These are phyloP conservation scores for Todiramphus saurophagus DNA, from an alignment of 2,113 vertebrate species.

Conservation along the genomic window DNA sequence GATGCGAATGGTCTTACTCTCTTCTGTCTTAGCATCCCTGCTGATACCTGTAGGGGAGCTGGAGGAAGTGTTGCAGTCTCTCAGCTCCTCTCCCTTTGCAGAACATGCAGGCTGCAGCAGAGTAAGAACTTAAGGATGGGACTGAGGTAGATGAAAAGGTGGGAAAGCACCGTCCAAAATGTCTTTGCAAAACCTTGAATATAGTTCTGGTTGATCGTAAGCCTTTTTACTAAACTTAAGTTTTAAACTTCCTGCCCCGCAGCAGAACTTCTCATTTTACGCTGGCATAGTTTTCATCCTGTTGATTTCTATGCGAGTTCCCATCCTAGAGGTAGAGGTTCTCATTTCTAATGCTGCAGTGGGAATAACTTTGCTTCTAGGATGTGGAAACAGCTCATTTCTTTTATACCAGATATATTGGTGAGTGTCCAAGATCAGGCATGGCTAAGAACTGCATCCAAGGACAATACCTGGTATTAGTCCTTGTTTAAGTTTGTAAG, in stretches of 20 bases:
- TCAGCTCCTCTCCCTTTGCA: conserved; percentile 29
- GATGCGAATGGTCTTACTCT: neutral
- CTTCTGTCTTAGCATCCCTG: neutral
- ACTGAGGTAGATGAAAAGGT: neutral
- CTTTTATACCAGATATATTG: neutral
- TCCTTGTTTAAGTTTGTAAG: neutral
- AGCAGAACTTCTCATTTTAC: neutral
- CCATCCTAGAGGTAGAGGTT: neutral
- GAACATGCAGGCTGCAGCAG: neutral
- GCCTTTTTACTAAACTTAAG: neutral
- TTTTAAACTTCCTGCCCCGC: neutral
- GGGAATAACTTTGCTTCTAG: neutral
- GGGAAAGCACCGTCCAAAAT: neutral
- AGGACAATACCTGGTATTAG: neutral
- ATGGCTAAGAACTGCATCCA: neutral
- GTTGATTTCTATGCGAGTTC: neutral
- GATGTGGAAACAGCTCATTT: neutral
- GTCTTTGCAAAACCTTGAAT: neutral
- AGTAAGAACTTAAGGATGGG: neutral
- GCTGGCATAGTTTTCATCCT: neutral
- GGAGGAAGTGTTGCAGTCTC: conserved; percentile 6
- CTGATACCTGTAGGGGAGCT: neutral
- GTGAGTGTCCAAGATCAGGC: neutral
- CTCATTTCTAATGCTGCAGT: neutral
- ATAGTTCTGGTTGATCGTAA: neutral